Evolutionary conservation across 2,113 vertebrate species (phyloP), one percentile per base, ranked within the genome.

Genomic region (Castor canadensis): DNA sequence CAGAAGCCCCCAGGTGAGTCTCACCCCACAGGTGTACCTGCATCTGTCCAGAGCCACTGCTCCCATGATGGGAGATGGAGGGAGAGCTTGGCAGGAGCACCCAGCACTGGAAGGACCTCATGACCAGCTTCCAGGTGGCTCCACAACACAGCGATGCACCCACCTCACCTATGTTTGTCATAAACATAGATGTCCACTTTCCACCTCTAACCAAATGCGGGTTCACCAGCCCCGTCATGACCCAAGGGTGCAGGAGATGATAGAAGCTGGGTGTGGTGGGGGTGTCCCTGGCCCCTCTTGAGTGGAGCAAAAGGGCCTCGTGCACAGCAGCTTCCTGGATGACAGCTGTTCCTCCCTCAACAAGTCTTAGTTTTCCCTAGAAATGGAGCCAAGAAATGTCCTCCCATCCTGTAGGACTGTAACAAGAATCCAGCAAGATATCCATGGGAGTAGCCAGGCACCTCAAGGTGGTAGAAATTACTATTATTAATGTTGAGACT

Each of bases 1-100:
- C 0, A 2, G 56, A n/a, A 8, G 9, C 38, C 6, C n/a, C 1
- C 3, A 1, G 6, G 30, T 28, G 16, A 32, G 17, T 13, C 0
- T 9, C 45, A 7, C 1, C 3, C 54, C 9, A 5, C 8, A 1
- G 5, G 56, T 58, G 56, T 22, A 58, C 54, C 54, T 19, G 35
- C 4, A 1, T 12, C n/a, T 85, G 52, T 24, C 20, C 60, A 56
- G 32, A 45, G 77, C 40, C 3, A 20, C 54, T 35, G 26, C 32
- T 22, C 24, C 26, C 62, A 32, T 0, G 1, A 5, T 13, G n/a
- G 22, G 43, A 58, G 79, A 58, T 13, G n/a, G 62, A n/a, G 54
- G 54, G 19, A 16, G 16, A 6, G 15, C n/a, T 35, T 6, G 0
- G 38, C 13, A 8, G 38, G 30, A 28, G 20, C 0, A 0, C n/a